Percentiles rank a stretch among this genome's conserved stretches.
phyloP scores from a whole-genome alignment of 2,113 vertebrate genomes.

The Siniperca chuatsi region DNA sequence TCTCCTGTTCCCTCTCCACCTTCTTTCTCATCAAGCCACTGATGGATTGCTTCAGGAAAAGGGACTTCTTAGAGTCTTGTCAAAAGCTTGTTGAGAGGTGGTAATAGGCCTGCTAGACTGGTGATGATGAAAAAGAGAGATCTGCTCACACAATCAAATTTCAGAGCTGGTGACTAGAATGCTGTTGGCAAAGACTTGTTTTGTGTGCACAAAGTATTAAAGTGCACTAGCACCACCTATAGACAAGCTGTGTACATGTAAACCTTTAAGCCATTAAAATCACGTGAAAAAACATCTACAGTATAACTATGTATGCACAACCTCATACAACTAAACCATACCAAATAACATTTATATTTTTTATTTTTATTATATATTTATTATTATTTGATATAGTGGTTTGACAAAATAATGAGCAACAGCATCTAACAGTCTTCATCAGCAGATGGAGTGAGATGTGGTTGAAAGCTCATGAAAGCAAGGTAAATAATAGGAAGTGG shows the following conservation, averaged over 20 bases:
- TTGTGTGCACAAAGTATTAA: slow-evolving; percentile 1
- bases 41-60: slow-evolving; percentile 44
- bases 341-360: neutral
- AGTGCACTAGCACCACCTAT: slow-evolving; percentile 74
- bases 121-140: slow-evolving; percentile 63
- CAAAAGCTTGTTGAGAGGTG: slow-evolving; percentile 58
- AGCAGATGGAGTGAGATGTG: neutral
- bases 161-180: slow-evolving; percentile 49
- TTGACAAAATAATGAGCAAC: neutral
- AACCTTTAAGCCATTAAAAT: neutral
- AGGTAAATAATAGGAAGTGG: neutral
- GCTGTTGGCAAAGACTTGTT: slow-evolving; percentile 51
- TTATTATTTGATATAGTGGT: neutral
- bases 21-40: slow-evolving; percentile 36
- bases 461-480: neutral
- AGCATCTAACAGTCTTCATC: neutral
- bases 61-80: slow-evolving; percentile 51
- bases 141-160: slow-evolving; percentile 66
- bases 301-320: neutral
- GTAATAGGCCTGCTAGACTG: slow-evolving; percentile 47
- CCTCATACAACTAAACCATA: neutral
- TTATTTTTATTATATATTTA: no score
- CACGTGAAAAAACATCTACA: neutral
- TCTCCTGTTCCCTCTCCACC: slow-evolving; percentile 14
- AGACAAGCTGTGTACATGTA: slow-evolving; percentile 13